Conservation (phyloP, 2,797 vertebrate species). For the Gallinago nigripennis region DNA sequence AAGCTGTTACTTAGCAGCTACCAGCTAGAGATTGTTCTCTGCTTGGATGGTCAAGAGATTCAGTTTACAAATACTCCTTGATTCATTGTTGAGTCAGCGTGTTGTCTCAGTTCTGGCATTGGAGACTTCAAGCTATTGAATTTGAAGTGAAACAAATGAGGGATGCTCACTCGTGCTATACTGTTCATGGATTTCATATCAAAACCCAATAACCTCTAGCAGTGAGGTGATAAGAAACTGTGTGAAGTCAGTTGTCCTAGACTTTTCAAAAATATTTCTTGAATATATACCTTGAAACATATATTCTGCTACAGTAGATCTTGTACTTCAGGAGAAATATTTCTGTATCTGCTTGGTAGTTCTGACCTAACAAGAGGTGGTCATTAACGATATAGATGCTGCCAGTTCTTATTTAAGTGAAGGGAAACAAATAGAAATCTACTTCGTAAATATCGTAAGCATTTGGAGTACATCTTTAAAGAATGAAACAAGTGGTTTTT, state of each 20-base stretch:
- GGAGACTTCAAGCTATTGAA: not conserved
- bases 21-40: not conserved
- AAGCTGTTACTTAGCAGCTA: not conserved
- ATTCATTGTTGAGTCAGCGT: not conserved
- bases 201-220: not conserved
- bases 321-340: not conserved
- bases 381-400: rapidly evolving
- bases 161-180: not conserved
- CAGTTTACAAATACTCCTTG: not conserved
- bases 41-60: not conserved
- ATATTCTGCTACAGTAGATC: not conserved
- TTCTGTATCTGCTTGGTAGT: not conserved
- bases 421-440: not conserved
- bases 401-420: not conserved
- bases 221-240: not conserved
- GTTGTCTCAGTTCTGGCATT: not conserved
- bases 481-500: not conserved
- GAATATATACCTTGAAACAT: not conserved
- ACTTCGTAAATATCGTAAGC: not conserved
- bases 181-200: not conserved
- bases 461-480: not conserved
- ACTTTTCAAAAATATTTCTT: not conserved
- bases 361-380: not conserved
- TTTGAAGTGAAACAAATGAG: not conserved
- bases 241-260: not conserved